These are phyloP conservation scores for Sicus ferrugineus DNA, from an alignment of 2,888 invertebrate species.

Conservation along the genomic window DNA sequence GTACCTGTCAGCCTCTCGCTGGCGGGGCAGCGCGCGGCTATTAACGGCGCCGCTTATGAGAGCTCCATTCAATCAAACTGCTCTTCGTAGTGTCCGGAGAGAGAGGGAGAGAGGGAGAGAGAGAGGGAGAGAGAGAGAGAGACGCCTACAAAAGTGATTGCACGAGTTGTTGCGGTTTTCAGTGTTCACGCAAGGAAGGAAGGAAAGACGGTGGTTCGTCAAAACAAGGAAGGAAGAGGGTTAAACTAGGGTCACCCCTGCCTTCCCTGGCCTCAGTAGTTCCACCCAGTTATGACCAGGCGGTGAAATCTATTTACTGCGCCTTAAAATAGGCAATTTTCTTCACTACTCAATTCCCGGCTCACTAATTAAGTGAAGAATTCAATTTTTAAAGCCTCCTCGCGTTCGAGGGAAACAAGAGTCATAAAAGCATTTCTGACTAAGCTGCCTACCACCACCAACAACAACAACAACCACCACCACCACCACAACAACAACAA, in stretches of 20 bases:
- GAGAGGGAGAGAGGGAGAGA: not conserved
- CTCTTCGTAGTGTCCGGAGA: not conserved
- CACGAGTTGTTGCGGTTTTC: not conserved
- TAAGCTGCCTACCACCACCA: not conserved
- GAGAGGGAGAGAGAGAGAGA: not conserved
- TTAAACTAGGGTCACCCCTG: not conserved
- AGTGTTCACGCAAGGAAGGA: not conserved
- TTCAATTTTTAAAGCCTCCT: not conserved
- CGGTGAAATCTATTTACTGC: not conserved
- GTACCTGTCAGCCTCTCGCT: not conserved
- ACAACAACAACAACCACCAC: conserved; percentile 9
- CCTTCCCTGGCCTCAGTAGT: not conserved
- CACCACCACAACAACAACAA: not conserved
- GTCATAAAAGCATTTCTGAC: conserved; percentile 3
- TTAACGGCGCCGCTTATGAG: not conserved
- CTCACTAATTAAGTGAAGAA: conserved; percentile 1
- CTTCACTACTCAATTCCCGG: not conserved
- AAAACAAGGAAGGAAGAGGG: not conserved
- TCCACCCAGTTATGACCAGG: not conserved
- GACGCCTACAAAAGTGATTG: not conserved
- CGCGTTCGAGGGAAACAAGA: conserved; percentile 8
- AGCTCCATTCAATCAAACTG: conserved; percentile 2
- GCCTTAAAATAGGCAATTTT: not conserved
- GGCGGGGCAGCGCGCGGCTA: not conserved
- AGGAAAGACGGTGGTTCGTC: not conserved